phyloP scores from a whole-genome alignment of 2,888 invertebrate species.

The Netelia melanura region DNA sequence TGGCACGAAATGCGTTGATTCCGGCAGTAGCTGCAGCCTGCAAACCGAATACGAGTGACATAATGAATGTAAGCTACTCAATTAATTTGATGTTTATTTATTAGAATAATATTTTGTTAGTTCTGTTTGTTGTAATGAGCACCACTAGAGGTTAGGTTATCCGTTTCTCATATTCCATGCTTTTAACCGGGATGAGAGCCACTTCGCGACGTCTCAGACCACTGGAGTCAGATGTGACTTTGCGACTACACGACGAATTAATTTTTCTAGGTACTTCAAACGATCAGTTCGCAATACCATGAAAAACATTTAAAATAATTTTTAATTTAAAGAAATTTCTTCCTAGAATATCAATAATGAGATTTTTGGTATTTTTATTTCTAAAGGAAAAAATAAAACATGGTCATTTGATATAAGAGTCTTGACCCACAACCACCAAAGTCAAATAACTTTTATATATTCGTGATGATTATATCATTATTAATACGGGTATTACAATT shows the following conservation, averaged over 20 bases:
- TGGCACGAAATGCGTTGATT: conserved; percentile 63
- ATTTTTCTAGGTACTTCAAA: background rate
- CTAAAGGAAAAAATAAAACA: background rate
- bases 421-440: conserved; percentile 13
- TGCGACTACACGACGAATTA: background rate
- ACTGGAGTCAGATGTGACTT: conserved; percentile 3
- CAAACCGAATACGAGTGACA: conserved; percentile 74
- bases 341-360: background rate
- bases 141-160: conserved; percentile 34
- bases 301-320: background rate
- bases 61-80: conserved; percentile 40
- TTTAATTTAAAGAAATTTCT: background rate
- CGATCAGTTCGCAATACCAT: background rate
- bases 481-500: background rate
- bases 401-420: background rate
- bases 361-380: background rate
- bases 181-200: conserved; percentile 29
- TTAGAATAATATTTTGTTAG: background rate
- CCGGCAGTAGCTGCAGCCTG: conserved; percentile 59
- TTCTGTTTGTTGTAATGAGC: conserved; percentile 2
- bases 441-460: conserved; percentile 36
- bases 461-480: background rate
- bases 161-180: conserved; percentile 19
- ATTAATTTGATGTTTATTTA: conserved; percentile 3
- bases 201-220: conserved; percentile 33